Conservation (phyloP, 2,797 vertebrate genomes). For the Iguana delicatissima region DNA sequence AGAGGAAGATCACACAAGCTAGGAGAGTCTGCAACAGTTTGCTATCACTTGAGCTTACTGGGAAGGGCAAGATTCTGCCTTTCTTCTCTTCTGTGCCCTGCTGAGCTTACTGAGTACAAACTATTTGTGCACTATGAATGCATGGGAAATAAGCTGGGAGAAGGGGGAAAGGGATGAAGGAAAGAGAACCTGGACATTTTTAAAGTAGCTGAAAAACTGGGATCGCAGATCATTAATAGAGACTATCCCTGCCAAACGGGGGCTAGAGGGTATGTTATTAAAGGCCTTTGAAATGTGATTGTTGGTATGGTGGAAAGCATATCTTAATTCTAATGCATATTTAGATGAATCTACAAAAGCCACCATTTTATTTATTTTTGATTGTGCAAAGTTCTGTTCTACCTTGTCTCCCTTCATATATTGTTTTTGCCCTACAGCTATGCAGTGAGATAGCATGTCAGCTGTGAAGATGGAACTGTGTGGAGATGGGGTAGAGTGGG, state of each 20-base stretch:
- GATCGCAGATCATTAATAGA: background rate
- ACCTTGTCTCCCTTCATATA: background rate
- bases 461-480: background rate
- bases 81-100: no score
- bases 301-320: background rate
- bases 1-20: no score
- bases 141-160: no score
- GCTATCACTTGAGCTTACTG: no score
- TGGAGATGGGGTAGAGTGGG: background rate
- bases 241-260: background rate
- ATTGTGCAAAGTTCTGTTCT: conserved; percentile 9
- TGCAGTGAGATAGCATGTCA: rapidly evolving
- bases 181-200: background rate
- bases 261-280: background rate
- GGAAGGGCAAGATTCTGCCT: no score
- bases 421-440: rapidly evolving
- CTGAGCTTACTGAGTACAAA: no score
- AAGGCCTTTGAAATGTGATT: background rate
- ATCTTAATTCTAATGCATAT: background rate
- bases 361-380: conserved; percentile 25
- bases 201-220: background rate
- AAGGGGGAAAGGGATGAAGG: no score
- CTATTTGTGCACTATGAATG: no score
- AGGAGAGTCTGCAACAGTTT: no score
- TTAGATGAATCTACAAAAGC: conserved; percentile 11